Evolutionary conservation across 2,888 invertebrate species (phyloP).

Genomic region (Timema cristinae): DNA sequence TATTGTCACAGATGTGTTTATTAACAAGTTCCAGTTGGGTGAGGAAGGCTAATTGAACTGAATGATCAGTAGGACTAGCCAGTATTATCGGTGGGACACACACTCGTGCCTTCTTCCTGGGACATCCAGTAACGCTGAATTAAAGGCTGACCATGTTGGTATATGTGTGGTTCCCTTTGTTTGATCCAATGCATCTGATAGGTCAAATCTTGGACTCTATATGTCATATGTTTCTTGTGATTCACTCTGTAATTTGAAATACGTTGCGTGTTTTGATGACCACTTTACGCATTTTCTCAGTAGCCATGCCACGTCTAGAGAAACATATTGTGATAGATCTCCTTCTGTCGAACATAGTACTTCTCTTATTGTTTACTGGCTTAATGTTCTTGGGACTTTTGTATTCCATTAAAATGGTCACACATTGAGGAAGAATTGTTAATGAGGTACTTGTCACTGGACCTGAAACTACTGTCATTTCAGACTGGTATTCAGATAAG

Average conservation of each 20-base stretch:
- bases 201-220: neutral
- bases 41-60: conserved; percentile 20
- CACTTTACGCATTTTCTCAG: conserved; percentile 15
- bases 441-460: conserved; percentile 13
- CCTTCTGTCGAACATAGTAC: neutral
- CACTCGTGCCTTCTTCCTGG: neutral
- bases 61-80: conserved; percentile 20
- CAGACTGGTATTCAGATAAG: conserved; percentile 14
- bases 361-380: conserved; percentile 2
- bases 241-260: neutral
- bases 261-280: neutral
- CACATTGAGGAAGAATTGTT: conserved; percentile 10
- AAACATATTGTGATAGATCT: conserved; percentile 5
- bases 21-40: conserved; percentile 19
- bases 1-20: conserved; percentile 13
- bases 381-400: conserved; percentile 18
- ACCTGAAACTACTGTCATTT: conserved; percentile 15
- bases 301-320: conserved; percentile 19
- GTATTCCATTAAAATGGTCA: conserved; percentile 12
- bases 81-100: conserved; percentile 19
- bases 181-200: too few relatives aligned
- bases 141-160: too few relatives aligned
- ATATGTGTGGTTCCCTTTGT: too few relatives aligned
- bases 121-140: too few relatives aligned
- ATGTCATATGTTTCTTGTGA: conserved; percentile 17